Percentiles rank a stretch among this genome's conserved stretches.
Conservation (phyloP, 2,888 invertebrate species). For the Sussaba pulchella region DNA sequence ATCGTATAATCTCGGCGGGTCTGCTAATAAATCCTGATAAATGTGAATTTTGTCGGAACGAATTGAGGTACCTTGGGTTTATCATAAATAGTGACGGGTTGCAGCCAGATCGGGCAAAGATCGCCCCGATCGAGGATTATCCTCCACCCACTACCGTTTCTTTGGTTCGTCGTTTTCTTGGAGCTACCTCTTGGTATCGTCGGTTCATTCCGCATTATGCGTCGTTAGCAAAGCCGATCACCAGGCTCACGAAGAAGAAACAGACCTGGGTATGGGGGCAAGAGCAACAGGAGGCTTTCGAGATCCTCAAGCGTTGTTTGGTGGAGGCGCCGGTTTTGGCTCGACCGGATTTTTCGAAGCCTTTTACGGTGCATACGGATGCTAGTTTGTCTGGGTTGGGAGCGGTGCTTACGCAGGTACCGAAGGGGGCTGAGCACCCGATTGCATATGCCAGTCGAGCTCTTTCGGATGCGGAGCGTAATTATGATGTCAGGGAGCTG, state of each 20-base stretch:
- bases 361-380: neutral
- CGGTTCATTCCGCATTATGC: neutral
- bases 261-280: conserved; percentile 9
- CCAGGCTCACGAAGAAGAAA: neutral
- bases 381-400: conserved; percentile 22
- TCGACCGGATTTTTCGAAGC: no score
- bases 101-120: neutral
- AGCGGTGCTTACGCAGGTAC: conserved; percentile 7
- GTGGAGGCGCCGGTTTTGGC: no score
- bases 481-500: conserved; percentile 55
- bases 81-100: conserved; percentile 5
- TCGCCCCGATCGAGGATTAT: neutral
- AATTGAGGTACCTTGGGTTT: conserved; percentile 30
- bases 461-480: conserved; percentile 31
- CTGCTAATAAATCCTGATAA: neutral
- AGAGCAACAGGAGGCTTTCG: no score
- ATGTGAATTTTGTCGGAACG: conserved; percentile 28
- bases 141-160: neutral
- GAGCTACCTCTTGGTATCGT: neutral
- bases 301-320: no score
- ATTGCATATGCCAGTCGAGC: conserved; percentile 63
- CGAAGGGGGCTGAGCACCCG: conserved; percentile 32
- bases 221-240: neutral
- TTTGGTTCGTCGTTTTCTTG: neutral
- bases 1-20: neutral